Percentiles rank a stretch among this genome's conserved stretches.
Evolutionary conservation across 2,888 invertebrate species (phyloP).

Genomic region (Morpho deidamia): DNA sequence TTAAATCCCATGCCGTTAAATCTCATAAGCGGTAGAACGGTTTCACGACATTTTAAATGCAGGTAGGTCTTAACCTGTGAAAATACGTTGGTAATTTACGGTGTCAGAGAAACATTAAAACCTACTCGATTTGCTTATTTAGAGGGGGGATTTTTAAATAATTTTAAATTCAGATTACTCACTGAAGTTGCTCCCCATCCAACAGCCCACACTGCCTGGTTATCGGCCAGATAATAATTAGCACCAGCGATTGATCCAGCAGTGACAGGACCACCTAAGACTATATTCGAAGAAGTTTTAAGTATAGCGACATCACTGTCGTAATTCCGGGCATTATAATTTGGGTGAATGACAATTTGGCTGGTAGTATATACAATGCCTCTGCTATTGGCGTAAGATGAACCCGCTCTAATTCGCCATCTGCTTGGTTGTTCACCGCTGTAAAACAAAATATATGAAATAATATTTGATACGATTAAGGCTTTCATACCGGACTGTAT

Average conservation of each 20-base stretch:
- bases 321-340: constrained; percentile 22
- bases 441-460: constrained; percentile 12
- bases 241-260: constrained; percentile 38
- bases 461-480: no score
- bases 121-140: no score
- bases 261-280: constrained; percentile 26
- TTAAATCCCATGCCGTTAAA: no score
- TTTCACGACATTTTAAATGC: no score
- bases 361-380: constrained; percentile 30
- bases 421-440: constrained; percentile 30
- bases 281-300: constrained; percentile 26
- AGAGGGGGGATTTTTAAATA: neutral
- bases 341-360: constrained; percentile 30
- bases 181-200: constrained; percentile 50
- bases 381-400: constrained; percentile 35
- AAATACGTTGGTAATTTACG: no score
- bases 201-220: constrained; percentile 41
- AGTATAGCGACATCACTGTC: constrained; percentile 44
- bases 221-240: constrained; percentile 40
- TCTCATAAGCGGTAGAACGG: no score
- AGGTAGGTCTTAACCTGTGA: no score
- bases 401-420: constrained; percentile 38
- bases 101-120: no score
- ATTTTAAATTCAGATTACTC: constrained; percentile 26
- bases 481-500: no score